A percentile compares a stretch with the other conserved stretches of the same genome.
Evolutionary conservation across 2,113 vertebrate species (phyloP).

Genomic region (Ptychochromis oligacanthus): DNA sequence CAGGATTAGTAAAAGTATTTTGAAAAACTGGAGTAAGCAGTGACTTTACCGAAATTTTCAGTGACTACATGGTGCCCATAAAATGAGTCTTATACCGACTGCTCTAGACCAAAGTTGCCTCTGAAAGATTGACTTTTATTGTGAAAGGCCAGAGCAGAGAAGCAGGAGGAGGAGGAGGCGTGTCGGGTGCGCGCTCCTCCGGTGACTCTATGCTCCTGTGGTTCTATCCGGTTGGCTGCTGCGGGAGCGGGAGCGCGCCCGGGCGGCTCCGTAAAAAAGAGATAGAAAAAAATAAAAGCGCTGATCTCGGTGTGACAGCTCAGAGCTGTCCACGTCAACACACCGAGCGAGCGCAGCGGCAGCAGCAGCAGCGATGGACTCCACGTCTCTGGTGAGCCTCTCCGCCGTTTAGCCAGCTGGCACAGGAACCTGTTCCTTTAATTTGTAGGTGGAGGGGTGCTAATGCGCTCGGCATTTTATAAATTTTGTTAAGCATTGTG

Average conservation of each 20-base stretch:
- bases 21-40: background rate
- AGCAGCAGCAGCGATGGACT: conserved; percentile 76
- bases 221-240: conserved; percentile 38
- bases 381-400: conserved; percentile 78
- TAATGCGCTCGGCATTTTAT: background rate
- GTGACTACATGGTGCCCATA: background rate
- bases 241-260: conserved; percentile 42
- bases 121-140: conserved; percentile 34
- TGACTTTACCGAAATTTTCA: background rate
- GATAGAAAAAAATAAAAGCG: conserved; percentile 23
- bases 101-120: background rate
- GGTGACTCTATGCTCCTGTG: background rate
- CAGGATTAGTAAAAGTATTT: background rate
- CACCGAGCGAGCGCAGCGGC: conserved; percentile 56
- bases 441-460: background rate
- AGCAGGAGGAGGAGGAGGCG: background rate
- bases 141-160: conserved; percentile 5
- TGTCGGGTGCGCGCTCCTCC: conserved; percentile 37
- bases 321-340: conserved; percentile 86
- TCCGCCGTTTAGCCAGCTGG: background rate
- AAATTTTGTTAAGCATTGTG: background rate
- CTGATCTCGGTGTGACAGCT: conserved; percentile 79
- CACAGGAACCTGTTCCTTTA: background rate
- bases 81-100: background rate
- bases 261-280: conserved; percentile 31